Conservation (phyloP, 2,888 invertebrate genomes). For the Microplitis deprimator region DNA sequence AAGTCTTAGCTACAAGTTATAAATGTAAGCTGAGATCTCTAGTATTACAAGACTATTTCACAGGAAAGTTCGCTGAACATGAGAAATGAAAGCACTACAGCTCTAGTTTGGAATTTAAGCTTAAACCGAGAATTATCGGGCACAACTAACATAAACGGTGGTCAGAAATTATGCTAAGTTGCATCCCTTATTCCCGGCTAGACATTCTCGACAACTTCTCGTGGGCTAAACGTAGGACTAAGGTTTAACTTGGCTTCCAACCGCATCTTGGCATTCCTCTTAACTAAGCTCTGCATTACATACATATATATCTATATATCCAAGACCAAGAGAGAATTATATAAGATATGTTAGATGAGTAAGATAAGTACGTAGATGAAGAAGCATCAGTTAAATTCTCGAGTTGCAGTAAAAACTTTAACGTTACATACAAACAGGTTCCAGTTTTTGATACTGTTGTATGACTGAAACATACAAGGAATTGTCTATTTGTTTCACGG, state of each 20-base stretch:
- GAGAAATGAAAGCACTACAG: neutral
- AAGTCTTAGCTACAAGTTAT: neutral
- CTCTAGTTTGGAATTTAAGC: neutral
- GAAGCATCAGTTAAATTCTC: neutral
- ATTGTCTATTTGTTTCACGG: neutral
- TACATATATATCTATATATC: neutral
- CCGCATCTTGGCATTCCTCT: neutral
- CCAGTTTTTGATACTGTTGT: neutral
- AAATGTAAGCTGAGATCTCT: neutral
- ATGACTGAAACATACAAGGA: neutral
- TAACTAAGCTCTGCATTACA: neutral
- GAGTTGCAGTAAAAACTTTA: neutral
- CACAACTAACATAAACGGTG: neutral
- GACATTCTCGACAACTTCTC: neutral
- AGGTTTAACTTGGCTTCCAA: neutral
- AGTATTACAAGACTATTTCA: neutral
- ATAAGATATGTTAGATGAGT: neutral
- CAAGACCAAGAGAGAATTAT: neutral
- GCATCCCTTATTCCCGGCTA: neutral
- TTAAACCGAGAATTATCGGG: neutral
- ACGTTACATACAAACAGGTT: neutral
- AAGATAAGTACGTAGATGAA: neutral
- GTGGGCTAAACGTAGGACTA: neutral
- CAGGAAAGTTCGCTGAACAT: neutral
- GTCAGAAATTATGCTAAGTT: slow-evolving; percentile 1